phyloP scores from a whole-genome alignment of 2,888 invertebrate species.

The Agapostemon virescens region DNA sequence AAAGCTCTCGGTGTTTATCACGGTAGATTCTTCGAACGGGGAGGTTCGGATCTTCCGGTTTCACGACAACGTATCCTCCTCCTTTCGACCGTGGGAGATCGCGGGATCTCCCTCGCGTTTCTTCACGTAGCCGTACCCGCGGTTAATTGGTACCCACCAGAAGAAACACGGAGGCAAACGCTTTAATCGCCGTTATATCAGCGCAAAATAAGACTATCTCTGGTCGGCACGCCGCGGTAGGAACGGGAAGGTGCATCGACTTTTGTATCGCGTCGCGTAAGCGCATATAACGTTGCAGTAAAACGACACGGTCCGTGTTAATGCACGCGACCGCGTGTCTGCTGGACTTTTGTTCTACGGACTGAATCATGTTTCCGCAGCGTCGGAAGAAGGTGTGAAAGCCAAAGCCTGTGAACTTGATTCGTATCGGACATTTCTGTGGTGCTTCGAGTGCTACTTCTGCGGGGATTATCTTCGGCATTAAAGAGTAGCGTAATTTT shows the following conservation, averaged over 20 bases:
- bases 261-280: slow-evolving; percentile 52
- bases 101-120: slow-evolving; percentile 55
- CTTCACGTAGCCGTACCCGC: slow-evolving; percentile 41
- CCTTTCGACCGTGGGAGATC: slow-evolving; percentile 31
- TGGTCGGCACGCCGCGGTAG: slow-evolving; percentile 15
- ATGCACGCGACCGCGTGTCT: slow-evolving; percentile 46
- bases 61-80: slow-evolving; percentile 16
- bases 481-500: background rate
- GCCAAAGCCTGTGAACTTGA: slow-evolving; percentile 17
- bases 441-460: background rate
- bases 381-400: slow-evolving; percentile 48
- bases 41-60: slow-evolving; percentile 12
- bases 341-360: slow-evolving; percentile 47
- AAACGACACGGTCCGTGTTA: slow-evolving; percentile 51
- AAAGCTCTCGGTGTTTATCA: background rate
- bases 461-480: background rate
- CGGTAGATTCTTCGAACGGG: background rate
- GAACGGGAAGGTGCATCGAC: slow-evolving; percentile 51
- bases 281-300: slow-evolving; percentile 55
- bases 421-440: slow-evolving; percentile 2
- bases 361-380: slow-evolving; percentile 58
- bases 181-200: slow-evolving; percentile 67
- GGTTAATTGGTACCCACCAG: slow-evolving; percentile 64
- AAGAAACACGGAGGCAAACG: slow-evolving; percentile 53
- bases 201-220: slow-evolving; percentile 55